Evolutionary conservation across 92 coral and sea anemone genomes (phyloP), one percentile per base, ranked within the genome.

Genomic region (Porites rus): DNA sequence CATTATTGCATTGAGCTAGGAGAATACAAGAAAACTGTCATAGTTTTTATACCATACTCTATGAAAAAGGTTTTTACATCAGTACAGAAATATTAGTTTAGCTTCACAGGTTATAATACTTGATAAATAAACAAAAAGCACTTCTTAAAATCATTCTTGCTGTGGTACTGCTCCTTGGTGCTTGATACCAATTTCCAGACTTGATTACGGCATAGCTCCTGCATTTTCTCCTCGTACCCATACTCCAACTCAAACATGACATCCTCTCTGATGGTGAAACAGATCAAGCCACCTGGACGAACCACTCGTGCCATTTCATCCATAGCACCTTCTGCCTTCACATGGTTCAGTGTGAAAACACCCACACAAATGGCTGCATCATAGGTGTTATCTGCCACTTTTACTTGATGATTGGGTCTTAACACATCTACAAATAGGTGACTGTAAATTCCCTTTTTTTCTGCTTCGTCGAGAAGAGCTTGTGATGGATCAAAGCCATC

Each of bases 251-350:
- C 93, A 52, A 87, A 79, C 79, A 92, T 72, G 61, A 95, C 94
- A 69, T 94, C 95, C 60, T 95, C 97, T 65, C 97, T 89, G 68
- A 96, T 93, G 22, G 99, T 87, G 74, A 96, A 94, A 84, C 99
- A 95, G 38, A 94, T 86, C 83, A 96, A 71, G 8, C 99, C 99
- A 53, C 98, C 94, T 13, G 96, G 91, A 74, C 83, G 92, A 25
- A 96, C 99, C 14, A 95, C 95, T 84, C 98, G 86, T 1, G 96
- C 96, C 88, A 96, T 95, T 85, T 96, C 99, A 74, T 96, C 98
- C 92, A 97, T 86, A 8, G 95, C 95, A 10, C 95, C 98, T 51
- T 97, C 96, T n/a, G 96, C 96, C 71, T 93, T 92, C 53, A 95
- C 93, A 76, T 97, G 97, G 62, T 92, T 94, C 16, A 62, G 54